Base-by-base conservation (phyloP, 1,140 invertebrate genomes). In the Laupala kohalensis region DNA sequence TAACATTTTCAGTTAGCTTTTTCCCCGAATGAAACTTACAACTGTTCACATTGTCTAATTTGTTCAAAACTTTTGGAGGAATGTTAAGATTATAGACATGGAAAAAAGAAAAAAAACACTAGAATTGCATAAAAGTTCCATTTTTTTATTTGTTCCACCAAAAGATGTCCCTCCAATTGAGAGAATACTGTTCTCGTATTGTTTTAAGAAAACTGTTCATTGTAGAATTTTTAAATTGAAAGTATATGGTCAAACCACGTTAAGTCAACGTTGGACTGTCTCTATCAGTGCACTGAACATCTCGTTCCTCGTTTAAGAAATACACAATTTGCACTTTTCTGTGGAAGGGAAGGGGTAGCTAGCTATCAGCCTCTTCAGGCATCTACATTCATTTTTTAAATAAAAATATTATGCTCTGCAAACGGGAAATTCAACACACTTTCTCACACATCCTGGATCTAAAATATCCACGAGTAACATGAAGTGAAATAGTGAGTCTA, bases 41-140 rank as follows among this genome's bases (percentile, higher is more conserved):
- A 19, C 12, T 71, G 9, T 67, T 69, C 37, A 63, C 1, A 27
- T n/a, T 62, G 9, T 69, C 29, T 62, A 53, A 64, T 72, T 69
- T n/a, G 13, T 62, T 69, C 23, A 23, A 24, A 66, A 25, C 63
- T 25, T 28, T 65, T 25, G 25, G 62, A 73, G 72, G 72, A 73
- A 73, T 73, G 72, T 73, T 67, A 71, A 72, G 65, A 64, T 72
- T 69, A 73, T 27, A 73, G 72, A 73, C 72, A 73, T 70, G 72
- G n/a, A n/a, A n/a, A n/a, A n/a, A n/a, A n/a, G n/a, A n/a, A n/a
- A 67, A 72, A 66, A 53, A 73, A 69, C 53, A 73, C 68, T 67
- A 69, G 67, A 73, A 73, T n/a, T 25, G 37, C 53, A 72, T 25
- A 69, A 23, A 30, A 15, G 65, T 53, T 27, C 25, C 66, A 25